Percentiles rank a stretch among this genome's conserved stretches.
phyloP scores from a whole-genome alignment of 23 tunicate genomes.

The Oikopleura dioica region DNA sequence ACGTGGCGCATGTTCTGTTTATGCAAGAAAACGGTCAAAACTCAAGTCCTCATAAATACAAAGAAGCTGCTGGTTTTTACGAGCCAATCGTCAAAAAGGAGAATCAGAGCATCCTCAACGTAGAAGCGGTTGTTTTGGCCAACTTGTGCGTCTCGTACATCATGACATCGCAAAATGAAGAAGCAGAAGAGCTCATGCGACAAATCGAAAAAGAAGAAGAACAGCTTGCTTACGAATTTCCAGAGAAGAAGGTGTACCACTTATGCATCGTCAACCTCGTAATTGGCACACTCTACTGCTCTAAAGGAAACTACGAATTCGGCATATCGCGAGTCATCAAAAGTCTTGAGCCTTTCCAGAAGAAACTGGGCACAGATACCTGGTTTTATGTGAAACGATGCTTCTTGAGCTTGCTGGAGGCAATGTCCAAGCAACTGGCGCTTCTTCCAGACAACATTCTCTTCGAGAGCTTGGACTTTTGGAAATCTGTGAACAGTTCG shows the following conservation, averaged over 20 bases:
- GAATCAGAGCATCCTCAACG: constrained; percentile 56
- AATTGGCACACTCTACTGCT: constrained; percentile 83
- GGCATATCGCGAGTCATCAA: constrained; percentile 81
- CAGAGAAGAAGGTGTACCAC: constrained; percentile 71
- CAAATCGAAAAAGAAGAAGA: constrained; percentile 97
- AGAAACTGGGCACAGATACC: constrained; percentile 86
- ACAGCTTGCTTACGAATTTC: constrained; percentile 80
- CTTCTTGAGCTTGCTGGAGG: constrained; percentile 58
- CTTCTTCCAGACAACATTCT: constrained; percentile 42
- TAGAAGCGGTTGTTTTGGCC: constrained; percentile 95
- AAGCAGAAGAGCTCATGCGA: constrained; percentile 93
- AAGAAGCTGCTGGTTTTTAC: constrained; percentile 86
- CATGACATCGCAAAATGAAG: constrained; percentile 97
- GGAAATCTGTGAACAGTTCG: constrained; percentile 47
- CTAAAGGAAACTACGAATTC: constrained; percentile 71
- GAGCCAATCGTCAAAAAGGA: constrained; percentile 94
- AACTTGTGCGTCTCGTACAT: constrained; percentile 86
- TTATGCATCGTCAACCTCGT: constrained; percentile 87
- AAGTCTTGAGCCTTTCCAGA: constrained; percentile 80
- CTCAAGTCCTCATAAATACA: constrained; percentile 24
- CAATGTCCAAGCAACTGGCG: constrained; percentile 63
- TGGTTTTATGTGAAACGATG: constrained; percentile 55
- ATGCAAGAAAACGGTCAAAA: constrained; percentile 60
- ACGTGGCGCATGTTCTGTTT: constrained; percentile 91
- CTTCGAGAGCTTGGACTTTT: constrained; percentile 38